Conservation (phyloP, 2,888 invertebrate species). For the Sphaerophoria rueppellii region DNA sequence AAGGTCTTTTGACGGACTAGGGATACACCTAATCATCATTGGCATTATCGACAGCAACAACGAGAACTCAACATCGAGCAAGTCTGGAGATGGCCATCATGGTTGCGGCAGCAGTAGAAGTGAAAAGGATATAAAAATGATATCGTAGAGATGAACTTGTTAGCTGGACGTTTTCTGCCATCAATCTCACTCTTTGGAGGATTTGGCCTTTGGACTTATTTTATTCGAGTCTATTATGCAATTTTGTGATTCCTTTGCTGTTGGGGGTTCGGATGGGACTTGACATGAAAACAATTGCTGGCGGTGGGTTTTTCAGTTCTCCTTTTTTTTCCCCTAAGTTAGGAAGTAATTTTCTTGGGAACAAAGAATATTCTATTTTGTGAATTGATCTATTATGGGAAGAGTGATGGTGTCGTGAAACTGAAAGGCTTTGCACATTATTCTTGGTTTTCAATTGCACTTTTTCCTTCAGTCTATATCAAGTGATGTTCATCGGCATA, state of each 20-base stretch:
- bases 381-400: too few relatives aligned
- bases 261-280: background rate
- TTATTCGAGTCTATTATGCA: conserved; percentile 62
- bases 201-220: conserved; percentile 40
- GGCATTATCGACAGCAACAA: conserved; percentile 48
- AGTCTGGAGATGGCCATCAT: conserved; percentile 24
- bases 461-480: too few relatives aligned
- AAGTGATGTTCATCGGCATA: too few relatives aligned
- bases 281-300: conserved; percentile 44
- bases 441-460: too few relatives aligned
- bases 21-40: conserved; percentile 49
- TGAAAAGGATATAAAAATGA: conserved; percentile 22
- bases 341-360: too few relatives aligned
- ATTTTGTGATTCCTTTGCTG: conserved; percentile 57
- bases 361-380: too few relatives aligned
- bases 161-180: conserved; percentile 41
- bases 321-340: conserved; percentile 15
- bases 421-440: too few relatives aligned
- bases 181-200: conserved; percentile 54
- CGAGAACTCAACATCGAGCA: background rate
- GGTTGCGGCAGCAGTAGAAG: conserved; percentile 37
- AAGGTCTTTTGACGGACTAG: conserved; percentile 7
- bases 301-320: conserved; percentile 29
- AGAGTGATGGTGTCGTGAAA: background rate
- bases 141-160: conserved; percentile 62